Conservation (phyloP, 2,113 vertebrate species). For the Bostrychus sinensis region DNA sequence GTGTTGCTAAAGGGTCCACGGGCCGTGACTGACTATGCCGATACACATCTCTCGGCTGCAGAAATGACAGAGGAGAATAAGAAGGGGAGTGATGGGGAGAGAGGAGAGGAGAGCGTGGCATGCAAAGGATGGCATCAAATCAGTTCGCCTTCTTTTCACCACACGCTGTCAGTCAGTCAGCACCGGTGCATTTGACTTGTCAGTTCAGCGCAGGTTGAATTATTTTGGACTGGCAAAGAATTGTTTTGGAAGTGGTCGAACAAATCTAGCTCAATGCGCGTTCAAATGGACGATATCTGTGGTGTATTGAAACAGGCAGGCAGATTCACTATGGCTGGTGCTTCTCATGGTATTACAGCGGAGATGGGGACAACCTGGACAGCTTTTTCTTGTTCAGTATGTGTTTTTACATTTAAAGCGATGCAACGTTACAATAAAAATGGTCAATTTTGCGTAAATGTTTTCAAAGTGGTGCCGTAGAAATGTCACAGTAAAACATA, state of each 20-base stretch:
- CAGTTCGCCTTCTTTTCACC: slow-evolving; percentile 51
- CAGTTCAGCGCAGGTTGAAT: slow-evolving; percentile 44
- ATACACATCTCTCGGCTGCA: slow-evolving; percentile 46
- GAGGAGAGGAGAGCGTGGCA: slow-evolving; percentile 34
- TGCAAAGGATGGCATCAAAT: slow-evolving; percentile 62
- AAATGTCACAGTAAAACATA: neutral
- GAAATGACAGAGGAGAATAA: slow-evolving; percentile 37
- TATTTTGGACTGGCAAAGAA: slow-evolving; percentile 34
- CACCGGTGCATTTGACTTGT: slow-evolving; percentile 57
- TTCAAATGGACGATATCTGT: neutral
- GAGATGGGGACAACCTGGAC: too few relatives aligned
- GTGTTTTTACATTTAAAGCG: too few relatives aligned
- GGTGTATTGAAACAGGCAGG: neutral
- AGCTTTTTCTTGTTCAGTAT: too few relatives aligned
- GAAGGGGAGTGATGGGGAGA: slow-evolving; percentile 10
- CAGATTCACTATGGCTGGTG: neutral
- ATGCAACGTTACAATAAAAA: too few relatives aligned
- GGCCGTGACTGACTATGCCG: slow-evolving; percentile 53
- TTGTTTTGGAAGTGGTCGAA: slow-evolving; percentile 13
- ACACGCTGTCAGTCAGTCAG: slow-evolving; percentile 63
- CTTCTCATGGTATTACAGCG: too few relatives aligned
- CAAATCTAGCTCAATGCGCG: slow-evolving; percentile 36
- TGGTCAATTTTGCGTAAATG: too few relatives aligned
- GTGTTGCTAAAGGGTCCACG: slow-evolving; percentile 22
- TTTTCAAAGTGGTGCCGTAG: too few relatives aligned